These are phyloP conservation scores for Acleris sparsana DNA, from an alignment of 2,888 invertebrate genomes.

Conservation along the genomic window DNA sequence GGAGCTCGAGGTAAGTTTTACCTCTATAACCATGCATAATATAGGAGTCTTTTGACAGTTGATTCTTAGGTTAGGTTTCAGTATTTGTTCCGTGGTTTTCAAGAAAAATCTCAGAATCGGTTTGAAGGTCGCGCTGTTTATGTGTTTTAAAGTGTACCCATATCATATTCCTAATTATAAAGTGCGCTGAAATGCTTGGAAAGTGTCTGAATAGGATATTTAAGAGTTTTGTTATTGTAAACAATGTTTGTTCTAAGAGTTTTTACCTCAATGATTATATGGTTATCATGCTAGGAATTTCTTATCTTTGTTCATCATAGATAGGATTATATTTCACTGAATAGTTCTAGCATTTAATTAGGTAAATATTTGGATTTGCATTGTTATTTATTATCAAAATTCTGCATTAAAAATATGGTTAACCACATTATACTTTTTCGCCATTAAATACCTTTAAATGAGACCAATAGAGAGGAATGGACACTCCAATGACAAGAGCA, in stretches of 20 bases:
- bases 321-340: too few relatives aligned
- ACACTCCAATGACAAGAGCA: too few relatives aligned
- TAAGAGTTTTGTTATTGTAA: conserved; percentile 11
- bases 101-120: conserved; percentile 13
- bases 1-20: conserved; percentile 84
- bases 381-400: too few relatives aligned
- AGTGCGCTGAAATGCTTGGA: not conserved
- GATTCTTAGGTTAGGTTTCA: conserved; percentile 73
- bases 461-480: too few relatives aligned
- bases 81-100: conserved; percentile 43
- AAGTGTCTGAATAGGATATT: not conserved
- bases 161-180: conserved; percentile 10
- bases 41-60: conserved; percentile 57
- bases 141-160: conserved; percentile 10
- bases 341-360: too few relatives aligned
- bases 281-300: not conserved
- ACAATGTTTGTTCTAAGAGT: conserved; percentile 2
- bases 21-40: conserved; percentile 34
- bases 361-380: too few relatives aligned
- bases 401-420: too few relatives aligned
- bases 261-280: conserved; percentile 6
- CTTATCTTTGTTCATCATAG: not conserved
- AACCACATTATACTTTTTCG: too few relatives aligned
- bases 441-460: too few relatives aligned
- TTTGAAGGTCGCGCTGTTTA: conserved; percentile 11